phyloP scores from a whole-genome alignment of 2,113 vertebrate species.

The Neotragus pygmaeus region DNA sequence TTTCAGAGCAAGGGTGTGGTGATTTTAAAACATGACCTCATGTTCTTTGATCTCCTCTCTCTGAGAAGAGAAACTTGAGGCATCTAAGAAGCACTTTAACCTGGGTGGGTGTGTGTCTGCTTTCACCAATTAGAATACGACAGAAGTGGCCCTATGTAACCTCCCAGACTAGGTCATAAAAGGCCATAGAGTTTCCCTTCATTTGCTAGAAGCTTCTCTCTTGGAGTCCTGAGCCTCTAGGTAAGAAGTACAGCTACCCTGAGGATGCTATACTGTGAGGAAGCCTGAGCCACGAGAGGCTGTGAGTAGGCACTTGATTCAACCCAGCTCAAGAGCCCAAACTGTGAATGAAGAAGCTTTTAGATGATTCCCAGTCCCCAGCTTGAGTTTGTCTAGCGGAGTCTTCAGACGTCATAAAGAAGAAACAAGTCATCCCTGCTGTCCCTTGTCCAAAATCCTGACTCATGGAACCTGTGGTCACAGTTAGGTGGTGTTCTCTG shows the following conservation, averaged over 20 bases:
- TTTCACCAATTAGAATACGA: neutral
- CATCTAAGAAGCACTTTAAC: neutral
- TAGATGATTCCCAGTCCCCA: neutral
- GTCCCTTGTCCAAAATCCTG: neutral
- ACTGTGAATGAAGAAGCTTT: neutral
- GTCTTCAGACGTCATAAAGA: neutral
- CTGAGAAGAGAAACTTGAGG: no score
- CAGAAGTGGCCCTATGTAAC: neutral
- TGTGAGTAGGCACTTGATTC: neutral
- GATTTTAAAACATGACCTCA: neutral
- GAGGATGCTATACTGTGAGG: neutral
- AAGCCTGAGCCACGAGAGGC: neutral
- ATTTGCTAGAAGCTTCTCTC: neutral
- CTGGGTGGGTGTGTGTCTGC: neutral
- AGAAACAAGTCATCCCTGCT: neutral
- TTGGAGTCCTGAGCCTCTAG: neutral
- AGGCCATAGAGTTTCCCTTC: neutral
- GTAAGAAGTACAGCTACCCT: neutral
- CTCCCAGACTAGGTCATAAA: neutral
- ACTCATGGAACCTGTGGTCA: neutral
- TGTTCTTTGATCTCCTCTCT: neutral
- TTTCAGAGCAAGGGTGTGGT: neutral
- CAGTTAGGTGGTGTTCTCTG: neutral
- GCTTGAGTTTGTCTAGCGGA: neutral
- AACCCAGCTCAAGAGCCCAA: neutral